Evolutionary conservation across 2,797 vertebrate species (phyloP), one percentile per base, ranked within the genome.

Genomic region (Atherinosoma microstoma): DNA sequence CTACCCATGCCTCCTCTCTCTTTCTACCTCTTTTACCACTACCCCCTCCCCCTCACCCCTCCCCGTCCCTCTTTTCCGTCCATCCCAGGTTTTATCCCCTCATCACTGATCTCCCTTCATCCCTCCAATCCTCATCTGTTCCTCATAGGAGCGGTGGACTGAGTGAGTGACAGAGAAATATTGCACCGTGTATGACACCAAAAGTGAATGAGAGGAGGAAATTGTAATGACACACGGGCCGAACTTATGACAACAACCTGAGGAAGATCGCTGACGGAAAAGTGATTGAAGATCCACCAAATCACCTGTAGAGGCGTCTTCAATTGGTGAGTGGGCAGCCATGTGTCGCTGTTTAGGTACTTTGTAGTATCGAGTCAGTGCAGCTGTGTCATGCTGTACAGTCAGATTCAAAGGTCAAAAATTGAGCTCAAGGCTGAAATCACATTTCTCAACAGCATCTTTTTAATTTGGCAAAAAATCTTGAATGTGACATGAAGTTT

Each of bases 21-120:
- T 84, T 78, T 86, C 78, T 83, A 64, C 84, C 80, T 66, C 67
- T 74, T 75, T 80, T 62, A 62, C 75, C 79, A 74, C 51, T 67
- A 34, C 65, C 12, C 30, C 24, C 32, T n/a, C 32, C 76, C 60
- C 53, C 42, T 1, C 42, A 1, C 22, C 20, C 73, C 47, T 29
- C 70, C 47, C 64, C 73, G 61, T 68, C 76, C 78, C 59, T 82
- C 75, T 74, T 64, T 59, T 86, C 87, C 84, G 85, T 91, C 91
- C 92, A 92, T 94, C 84, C 88, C 76, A 84, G 89, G 84, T 83
- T 93, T 94, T 94, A 95, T 95, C 93, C 92, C 91, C 89, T 94
- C 93, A 93, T 94, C 91, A 79, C 93, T 95, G 93, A 95, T 95
- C 94, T 94, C 91, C 79, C 91, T 94, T 94, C 93, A 95, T 95